These are phyloP conservation scores for Rhinogobio ventralis DNA, from an alignment of 2,797 vertebrate genomes.

Conservation along the genomic window DNA sequence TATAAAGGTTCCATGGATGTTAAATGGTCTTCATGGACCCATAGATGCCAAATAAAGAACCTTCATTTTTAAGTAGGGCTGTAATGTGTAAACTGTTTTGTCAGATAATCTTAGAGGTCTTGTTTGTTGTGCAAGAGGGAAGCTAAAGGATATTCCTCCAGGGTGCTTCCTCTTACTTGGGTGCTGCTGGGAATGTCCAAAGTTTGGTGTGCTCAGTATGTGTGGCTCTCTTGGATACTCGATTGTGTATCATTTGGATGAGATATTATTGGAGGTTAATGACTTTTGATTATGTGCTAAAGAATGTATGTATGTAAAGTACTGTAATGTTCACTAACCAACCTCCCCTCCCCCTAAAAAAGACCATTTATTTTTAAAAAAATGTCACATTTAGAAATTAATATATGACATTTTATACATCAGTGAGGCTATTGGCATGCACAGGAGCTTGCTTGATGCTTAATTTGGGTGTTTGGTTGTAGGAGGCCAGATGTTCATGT, in stretches of 20 bases:
- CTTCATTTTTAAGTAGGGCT: background rate
- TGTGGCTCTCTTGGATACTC: background rate
- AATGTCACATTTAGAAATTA: background rate
- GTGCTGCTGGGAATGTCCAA: background rate
- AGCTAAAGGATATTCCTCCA: background rate
- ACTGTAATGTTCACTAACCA: background rate
- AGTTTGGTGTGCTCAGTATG: background rate
- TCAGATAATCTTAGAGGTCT: conserved; percentile 2
- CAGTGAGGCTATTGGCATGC: background rate
- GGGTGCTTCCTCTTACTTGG: background rate
- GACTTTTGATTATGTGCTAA: too few relatives aligned
- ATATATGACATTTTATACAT: background rate
- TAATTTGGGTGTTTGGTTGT: conserved; percentile 11
- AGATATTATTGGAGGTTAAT: background rate
- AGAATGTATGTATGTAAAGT: background rate
- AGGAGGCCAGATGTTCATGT: conserved; percentile 56
- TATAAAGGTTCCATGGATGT: background rate
- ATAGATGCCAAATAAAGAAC: background rate
- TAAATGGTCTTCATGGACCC: background rate
- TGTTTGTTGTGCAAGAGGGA: background rate
- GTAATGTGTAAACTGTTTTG: background rate
- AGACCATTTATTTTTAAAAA: background rate
- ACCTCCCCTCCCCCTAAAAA: background rate
- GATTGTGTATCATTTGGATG: background rate
- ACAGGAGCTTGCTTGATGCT: background rate